phyloP scores from a whole-genome alignment of 1,140 invertebrate species.

The Cepaea nemoralis region DNA sequence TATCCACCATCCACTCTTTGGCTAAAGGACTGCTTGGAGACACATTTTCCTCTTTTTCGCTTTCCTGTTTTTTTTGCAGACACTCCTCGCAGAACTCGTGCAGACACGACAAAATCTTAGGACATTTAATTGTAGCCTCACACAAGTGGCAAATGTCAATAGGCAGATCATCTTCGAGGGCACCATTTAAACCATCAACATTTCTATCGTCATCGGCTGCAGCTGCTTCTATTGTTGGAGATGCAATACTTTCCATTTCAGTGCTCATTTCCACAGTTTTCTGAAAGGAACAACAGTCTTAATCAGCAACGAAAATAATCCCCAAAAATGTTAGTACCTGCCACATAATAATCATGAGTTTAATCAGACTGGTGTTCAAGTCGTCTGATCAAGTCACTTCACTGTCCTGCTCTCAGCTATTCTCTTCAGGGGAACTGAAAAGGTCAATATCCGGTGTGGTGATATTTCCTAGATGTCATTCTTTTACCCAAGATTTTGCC shows the following conservation, averaged over 20 bases:
- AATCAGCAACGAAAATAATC: no score
- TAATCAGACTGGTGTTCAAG: no score
- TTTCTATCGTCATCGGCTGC: constrained; percentile 1
- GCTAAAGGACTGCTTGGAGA: constrained; percentile 20
- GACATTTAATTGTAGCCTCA: constrained; percentile 81
- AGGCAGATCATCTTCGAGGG: constrained; percentile 32
- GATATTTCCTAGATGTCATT: no score
- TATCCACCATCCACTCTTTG: constrained; percentile 14
- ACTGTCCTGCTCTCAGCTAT: no score
- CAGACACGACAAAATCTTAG: constrained; percentile 88
- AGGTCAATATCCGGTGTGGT: no score
- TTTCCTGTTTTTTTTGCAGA: constrained; percentile 48
- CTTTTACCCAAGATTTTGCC: no score
- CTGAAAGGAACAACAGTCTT: neutral
- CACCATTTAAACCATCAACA: constrained; percentile 16
- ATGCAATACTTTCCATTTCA: constrained; percentile 17
- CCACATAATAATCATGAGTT: no score
- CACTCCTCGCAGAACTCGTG: constrained; percentile 93
- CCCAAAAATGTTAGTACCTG: no score
- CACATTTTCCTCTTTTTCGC: constrained; percentile 22
- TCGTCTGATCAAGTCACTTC: no score
- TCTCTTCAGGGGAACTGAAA: no score
- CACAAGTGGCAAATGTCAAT: constrained; percentile 69
- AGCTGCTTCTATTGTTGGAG: neutral
- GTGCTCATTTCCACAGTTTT: neutral